Conservation (phyloP, 2,797 vertebrate species). For the Pangasius djambal region DNA sequence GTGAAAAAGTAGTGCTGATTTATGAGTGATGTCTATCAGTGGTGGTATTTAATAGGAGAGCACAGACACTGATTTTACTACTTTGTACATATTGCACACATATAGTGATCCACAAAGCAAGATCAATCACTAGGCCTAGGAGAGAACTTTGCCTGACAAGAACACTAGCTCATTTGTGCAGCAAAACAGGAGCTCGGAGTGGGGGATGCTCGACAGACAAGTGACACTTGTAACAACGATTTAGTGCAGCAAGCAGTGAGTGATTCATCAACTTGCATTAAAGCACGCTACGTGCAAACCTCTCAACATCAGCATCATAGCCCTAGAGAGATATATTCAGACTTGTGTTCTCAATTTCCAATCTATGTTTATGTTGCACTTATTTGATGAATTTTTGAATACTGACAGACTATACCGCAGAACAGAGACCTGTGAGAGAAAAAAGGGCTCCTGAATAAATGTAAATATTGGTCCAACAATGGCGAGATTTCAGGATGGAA, state of each 20-base stretch:
- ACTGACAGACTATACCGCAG: neutral
- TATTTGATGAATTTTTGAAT: neutral
- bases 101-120: neutral
- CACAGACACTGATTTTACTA: conserved; percentile 18
- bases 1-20: neutral
- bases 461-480: neutral
- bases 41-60: neutral
- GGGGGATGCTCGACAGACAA: conserved; percentile 27
- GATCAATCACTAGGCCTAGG: conserved; percentile 9
- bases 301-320: neutral
- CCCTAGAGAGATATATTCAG: neutral
- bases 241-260: conserved; percentile 20
- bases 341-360: neutral
- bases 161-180: conserved; percentile 17
- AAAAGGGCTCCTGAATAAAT: neutral
- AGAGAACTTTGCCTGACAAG: conserved; percentile 12
- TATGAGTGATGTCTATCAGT: neutral
- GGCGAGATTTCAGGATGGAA: neutral
- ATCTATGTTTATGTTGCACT: neutral
- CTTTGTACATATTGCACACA: conserved; percentile 16
- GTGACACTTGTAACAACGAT: conserved; percentile 5
- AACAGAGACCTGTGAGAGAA: neutral
- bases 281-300: neutral
- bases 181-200: neutral
- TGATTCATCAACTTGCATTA: conserved; percentile 22